These are phyloP conservation scores for Ganaspis sp. DNA, from an alignment of 1,140 invertebrate genomes.

Conservation along the genomic window DNA sequence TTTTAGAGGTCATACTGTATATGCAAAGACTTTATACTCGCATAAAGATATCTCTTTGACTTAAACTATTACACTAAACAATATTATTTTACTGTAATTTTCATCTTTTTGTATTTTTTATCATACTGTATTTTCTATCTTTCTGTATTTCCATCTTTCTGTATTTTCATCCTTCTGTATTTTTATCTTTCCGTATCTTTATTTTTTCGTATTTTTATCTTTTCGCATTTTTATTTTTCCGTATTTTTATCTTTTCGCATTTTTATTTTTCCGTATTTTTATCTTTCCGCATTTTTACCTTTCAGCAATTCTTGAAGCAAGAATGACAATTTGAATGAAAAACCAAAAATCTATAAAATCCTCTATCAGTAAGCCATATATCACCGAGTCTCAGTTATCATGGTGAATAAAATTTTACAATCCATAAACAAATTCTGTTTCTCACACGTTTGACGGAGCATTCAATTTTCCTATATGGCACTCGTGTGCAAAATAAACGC, in stretches of 20 bases:
- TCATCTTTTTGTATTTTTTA: too few relatives aligned
- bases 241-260: too few relatives aligned
- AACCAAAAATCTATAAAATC: neutral
- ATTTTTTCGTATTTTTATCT: too few relatives aligned
- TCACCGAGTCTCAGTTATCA: neutral
- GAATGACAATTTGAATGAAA: constrained; percentile 8
- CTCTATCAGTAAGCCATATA: neutral
- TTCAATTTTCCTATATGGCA: neutral
- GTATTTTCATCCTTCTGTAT: too few relatives aligned
- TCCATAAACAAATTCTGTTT: constrained; percentile 13
- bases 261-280: too few relatives aligned
- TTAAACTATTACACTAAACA: neutral
- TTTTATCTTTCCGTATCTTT: too few relatives aligned
- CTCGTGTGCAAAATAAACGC: neutral
- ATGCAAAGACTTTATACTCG: neutral
- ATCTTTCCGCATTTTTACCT: too few relatives aligned
- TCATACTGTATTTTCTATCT: too few relatives aligned
- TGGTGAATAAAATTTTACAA: neutral
- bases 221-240: too few relatives aligned
- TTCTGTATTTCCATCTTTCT: too few relatives aligned
- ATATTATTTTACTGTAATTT: neutral
- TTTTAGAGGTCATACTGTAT: neutral
- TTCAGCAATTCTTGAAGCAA: neutral
- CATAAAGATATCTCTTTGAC: neutral
- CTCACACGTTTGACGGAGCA: neutral